Conservation (phyloP, 2,113 vertebrate genomes). For the Phainopepla nitens region DNA sequence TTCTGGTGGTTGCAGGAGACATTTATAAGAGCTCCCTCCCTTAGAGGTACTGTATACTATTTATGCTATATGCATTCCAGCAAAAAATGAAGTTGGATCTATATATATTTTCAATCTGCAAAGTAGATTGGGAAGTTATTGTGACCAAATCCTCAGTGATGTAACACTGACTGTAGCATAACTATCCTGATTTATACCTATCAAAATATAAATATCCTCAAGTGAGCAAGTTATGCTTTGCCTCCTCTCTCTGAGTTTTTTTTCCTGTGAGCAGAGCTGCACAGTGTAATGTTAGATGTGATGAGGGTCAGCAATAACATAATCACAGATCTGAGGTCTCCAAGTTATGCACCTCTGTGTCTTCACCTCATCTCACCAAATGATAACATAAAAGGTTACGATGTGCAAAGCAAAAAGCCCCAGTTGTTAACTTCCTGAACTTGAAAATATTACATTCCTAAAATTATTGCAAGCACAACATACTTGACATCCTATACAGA, state of each 20-base stretch:
- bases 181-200: background rate
- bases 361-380: slow-evolving; percentile 51
- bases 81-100: background rate
- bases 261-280: background rate
- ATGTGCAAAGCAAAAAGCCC: slow-evolving; percentile 61
- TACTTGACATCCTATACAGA: slow-evolving; percentile 63
- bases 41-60: background rate
- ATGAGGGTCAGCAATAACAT: slow-evolving; percentile 16
- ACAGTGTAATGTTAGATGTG: background rate
- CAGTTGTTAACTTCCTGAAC: slow-evolving; percentile 71
- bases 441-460: slow-evolving; percentile 63
- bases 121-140: background rate
- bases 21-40: background rate
- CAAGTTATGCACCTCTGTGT: background rate
- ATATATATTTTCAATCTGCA: background rate
- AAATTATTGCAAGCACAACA: slow-evolving; percentile 32
- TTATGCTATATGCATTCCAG: background rate
- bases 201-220: background rate
- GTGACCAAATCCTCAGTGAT: background rate
- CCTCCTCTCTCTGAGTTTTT: background rate
- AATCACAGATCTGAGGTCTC: slow-evolving; percentile 39
- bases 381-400: slow-evolving; percentile 63
- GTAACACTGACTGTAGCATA: background rate
- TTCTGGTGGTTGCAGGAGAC: background rate
- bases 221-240: background rate